phyloP scores from a whole-genome alignment of 2,113 vertebrate genomes.

The Hydropotes inermis region DNA sequence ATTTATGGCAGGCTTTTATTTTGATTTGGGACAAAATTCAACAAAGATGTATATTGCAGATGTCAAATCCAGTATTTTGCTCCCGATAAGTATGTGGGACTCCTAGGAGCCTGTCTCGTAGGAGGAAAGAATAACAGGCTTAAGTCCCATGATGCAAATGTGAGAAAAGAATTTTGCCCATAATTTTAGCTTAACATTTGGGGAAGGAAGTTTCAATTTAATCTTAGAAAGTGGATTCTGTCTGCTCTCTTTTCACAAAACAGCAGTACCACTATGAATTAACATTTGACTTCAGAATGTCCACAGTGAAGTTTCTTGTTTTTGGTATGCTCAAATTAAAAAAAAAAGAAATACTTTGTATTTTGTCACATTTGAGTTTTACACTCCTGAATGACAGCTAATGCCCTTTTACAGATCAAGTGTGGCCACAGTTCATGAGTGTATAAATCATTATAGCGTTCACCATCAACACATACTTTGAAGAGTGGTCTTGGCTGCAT shows the following conservation, averaged over 20 bases:
- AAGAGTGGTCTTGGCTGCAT: background rate
- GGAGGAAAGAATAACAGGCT: constrained; percentile 65
- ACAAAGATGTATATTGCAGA: constrained; percentile 30
- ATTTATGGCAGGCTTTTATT: constrained; percentile 16
- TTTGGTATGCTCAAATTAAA: constrained; percentile 21
- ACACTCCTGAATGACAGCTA: background rate
- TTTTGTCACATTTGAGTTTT: background rate
- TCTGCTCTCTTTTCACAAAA: constrained; percentile 45
- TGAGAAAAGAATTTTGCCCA: constrained; percentile 64
- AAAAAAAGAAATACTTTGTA: background rate
- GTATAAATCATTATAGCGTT: background rate
- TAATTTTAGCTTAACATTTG: constrained; percentile 73
- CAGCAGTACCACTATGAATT: constrained; percentile 40
- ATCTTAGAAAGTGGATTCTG: constrained; percentile 62
- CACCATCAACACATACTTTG: background rate
- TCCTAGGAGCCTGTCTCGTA: constrained; percentile 41
- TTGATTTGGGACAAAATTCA: constrained; percentile 51
- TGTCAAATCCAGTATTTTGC: constrained; percentile 58
- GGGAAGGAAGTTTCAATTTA: constrained; percentile 65
- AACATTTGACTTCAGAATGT: constrained; percentile 33
- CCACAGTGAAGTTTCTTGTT: constrained; percentile 15
- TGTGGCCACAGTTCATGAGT: background rate
- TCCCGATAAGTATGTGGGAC: constrained; percentile 46
- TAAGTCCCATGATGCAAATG: constrained; percentile 65
- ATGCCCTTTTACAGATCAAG: background rate